A percentile compares a stretch with the other conserved stretches of the same genome.
Conservation (phyloP, 1,140 invertebrate genomes). For the Plutomurus gul region DNA sequence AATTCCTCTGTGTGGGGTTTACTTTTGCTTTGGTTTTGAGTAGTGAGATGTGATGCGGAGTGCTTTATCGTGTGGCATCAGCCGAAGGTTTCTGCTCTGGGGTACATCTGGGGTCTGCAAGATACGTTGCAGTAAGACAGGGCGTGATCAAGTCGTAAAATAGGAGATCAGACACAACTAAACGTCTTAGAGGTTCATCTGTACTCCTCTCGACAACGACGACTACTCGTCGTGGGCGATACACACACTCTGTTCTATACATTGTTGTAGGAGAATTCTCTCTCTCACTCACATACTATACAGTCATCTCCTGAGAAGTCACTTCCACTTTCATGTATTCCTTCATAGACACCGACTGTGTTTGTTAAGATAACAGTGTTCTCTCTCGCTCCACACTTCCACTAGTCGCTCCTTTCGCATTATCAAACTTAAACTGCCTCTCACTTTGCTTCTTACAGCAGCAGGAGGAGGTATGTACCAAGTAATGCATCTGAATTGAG, state of each 20-base stretch:
- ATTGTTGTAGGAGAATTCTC: not conserved
- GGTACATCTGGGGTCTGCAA: slow-evolving; percentile 48
- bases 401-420: too few species aligned
- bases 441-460: too few species aligned
- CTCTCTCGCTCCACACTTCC: too few species aligned
- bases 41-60: not conserved
- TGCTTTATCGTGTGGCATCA: slow-evolving; percentile 40
- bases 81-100: not conserved
- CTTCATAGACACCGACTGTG: slow-evolving; percentile 19
- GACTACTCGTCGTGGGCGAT: too few species aligned
- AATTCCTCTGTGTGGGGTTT: not conserved
- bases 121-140: slow-evolving; percentile 47
- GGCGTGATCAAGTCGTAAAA: slow-evolving; percentile 55
- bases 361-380: slow-evolving; percentile 36
- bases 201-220: not conserved
- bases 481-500: too few species aligned
- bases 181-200: slow-evolving; percentile 39
- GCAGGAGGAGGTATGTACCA: too few species aligned
- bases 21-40: too few species aligned
- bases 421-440: too few species aligned
- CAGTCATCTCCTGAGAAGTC: not conserved
- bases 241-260: not conserved
- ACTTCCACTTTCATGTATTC: not conserved
- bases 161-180: slow-evolving; percentile 51
- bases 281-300: not conserved